Evolutionary conservation across 1,140 invertebrate species (phyloP).

Genomic region (Tenebrio molitor): DNA sequence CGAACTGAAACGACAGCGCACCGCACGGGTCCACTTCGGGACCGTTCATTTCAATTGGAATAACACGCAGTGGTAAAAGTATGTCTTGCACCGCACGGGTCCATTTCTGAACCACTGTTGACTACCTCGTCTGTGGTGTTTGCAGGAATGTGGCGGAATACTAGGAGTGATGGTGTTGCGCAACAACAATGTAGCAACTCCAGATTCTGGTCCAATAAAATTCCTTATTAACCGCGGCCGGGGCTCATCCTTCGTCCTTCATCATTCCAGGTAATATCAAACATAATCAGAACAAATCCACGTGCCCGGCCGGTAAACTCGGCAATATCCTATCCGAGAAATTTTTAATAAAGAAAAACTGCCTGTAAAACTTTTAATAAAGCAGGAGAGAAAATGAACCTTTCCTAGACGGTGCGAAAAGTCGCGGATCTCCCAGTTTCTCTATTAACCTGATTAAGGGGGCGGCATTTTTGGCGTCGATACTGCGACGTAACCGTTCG

Average conservation of each 20-base stretch:
- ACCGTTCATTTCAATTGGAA: no score
- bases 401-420: slow-evolving; percentile 1
- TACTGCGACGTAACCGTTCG: slow-evolving; percentile 4
- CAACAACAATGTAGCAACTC: slow-evolving; percentile 6
- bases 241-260: neutral
- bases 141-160: no score
- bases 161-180: no score
- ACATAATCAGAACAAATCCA: slow-evolving; percentile 27
- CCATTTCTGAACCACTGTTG: no score
- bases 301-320: slow-evolving; percentile 19
- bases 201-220: neutral
- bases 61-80: no score
- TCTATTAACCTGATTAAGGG: neutral
- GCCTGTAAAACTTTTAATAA: slow-evolving; percentile 36
- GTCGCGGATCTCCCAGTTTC: neutral
- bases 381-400: slow-evolving; percentile 1
- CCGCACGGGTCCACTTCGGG: no score
- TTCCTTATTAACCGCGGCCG: neutral
- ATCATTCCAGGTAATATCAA: slow-evolving; percentile 17
- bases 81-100: no score
- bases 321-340: slow-evolving; percentile 16
- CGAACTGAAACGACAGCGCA: no score
- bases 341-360: slow-evolving; percentile 37
- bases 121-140: no score
- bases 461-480: no score